Evolutionary conservation across 2,888 invertebrate species (phyloP).

Genomic region (Agrochola litura): DNA sequence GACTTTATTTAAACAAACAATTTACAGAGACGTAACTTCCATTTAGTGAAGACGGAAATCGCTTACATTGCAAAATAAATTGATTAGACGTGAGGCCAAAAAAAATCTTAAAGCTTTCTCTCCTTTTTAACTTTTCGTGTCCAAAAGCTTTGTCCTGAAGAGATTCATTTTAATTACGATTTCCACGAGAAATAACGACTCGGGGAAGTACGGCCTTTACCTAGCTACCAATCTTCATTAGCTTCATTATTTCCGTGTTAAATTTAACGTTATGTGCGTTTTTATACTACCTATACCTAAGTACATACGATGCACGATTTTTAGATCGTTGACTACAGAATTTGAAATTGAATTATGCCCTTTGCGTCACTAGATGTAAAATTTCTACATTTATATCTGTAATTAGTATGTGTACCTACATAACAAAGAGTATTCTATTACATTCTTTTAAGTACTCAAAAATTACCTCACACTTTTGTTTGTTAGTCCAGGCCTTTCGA

Average conservation of each 20-base stretch:
- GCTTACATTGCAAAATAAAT: constrained; percentile 60
- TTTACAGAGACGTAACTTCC: constrained; percentile 52
- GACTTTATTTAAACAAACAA: constrained; percentile 52
- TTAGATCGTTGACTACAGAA: constrained; percentile 2
- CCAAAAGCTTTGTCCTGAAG: constrained; percentile 78
- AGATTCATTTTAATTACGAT: constrained; percentile 89
- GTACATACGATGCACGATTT: constrained; percentile 21
- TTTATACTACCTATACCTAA: constrained; percentile 30
- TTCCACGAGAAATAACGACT: constrained; percentile 83
- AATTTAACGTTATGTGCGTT: constrained; percentile 73
- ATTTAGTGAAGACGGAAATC: constrained; percentile 55
- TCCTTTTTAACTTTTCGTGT: constrained; percentile 77
- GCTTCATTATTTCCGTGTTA: constrained; percentile 82
- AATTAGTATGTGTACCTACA: too few species aligned
- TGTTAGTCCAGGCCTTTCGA: background rate
- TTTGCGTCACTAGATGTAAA: background rate
- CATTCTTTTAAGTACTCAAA: background rate
- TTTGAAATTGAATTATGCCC: constrained; percentile 7
- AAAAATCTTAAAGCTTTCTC: constrained; percentile 70
- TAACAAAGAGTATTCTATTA: too few species aligned
- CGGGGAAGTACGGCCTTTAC: constrained; percentile 80
- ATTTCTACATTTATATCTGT: background rate
- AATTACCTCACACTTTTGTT: background rate
- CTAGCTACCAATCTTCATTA: constrained; percentile 88
- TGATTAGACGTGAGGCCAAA: constrained; percentile 69